Percentiles rank a stretch among this genome's conserved stretches.
Conservation (phyloP, 2,113 vertebrate genomes). For the Alligator sinensis region DNA sequence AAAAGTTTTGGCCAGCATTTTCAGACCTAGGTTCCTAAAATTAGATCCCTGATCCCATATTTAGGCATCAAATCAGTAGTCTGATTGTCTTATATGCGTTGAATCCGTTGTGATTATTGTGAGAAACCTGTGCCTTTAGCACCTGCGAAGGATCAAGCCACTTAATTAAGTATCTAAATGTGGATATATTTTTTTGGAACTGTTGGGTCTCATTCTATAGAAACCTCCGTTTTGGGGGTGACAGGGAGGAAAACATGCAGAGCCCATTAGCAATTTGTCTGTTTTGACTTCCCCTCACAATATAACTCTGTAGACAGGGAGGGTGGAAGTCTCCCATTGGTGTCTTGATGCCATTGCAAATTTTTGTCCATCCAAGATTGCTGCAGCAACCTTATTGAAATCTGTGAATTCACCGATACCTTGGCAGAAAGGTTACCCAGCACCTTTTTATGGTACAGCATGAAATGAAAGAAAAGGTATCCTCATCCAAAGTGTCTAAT, state of each 20-base stretch:
- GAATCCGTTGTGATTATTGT: background rate
- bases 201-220: background rate
- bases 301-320: background rate
- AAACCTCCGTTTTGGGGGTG: background rate
- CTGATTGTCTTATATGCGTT: background rate
- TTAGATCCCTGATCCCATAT: background rate
- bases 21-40: fast-evolving
- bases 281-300: background rate
- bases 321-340: background rate
- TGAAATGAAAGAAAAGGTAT: background rate
- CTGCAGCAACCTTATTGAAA: background rate
- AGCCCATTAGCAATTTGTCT: background rate
- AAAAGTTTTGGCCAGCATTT: background rate
- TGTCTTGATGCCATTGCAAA: background rate
- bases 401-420: background rate
- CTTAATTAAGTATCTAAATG: background rate
- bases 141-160: background rate
- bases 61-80: background rate
- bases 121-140: background rate
- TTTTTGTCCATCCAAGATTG: background rate
- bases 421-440: background rate
- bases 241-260: background rate
- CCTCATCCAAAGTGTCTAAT: background rate
- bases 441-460: background rate
- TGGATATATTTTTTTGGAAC: background rate